Evolutionary conservation across 1,140 invertebrate species (phyloP).

Genomic region (Bradysia coprophila): DNA sequence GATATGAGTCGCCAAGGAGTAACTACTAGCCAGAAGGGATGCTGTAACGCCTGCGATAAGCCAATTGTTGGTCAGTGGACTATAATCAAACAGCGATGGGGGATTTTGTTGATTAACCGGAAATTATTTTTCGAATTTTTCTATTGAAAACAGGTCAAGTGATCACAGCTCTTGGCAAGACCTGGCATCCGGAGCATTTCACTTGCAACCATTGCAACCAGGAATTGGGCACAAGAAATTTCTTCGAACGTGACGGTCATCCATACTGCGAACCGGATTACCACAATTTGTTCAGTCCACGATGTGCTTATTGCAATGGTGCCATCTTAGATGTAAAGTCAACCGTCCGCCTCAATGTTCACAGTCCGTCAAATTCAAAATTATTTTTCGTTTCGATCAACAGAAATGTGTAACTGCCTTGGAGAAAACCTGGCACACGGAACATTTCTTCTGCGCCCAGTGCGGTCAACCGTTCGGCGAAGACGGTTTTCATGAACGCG

Average conservation of each 20-base stretch:
- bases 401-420: slow-evolving; percentile 98
- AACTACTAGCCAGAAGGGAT: slow-evolving; percentile 92
- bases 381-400: slow-evolving; percentile 18
- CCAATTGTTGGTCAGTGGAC: slow-evolving; percentile 95
- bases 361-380: neutral
- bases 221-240: slow-evolving; percentile 92
- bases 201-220: slow-evolving; percentile 92
- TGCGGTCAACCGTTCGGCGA: slow-evolving; percentile 95
- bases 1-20: slow-evolving; percentile 96
- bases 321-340: slow-evolving; percentile 86
- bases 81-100: no score
- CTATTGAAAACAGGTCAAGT: no score
- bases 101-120: no score
- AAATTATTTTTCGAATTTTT: no score
- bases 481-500: slow-evolving; percentile 88
- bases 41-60: slow-evolving; percentile 94
- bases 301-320: slow-evolving; percentile 96
- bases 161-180: slow-evolving; percentile 83
- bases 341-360: no score
- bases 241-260: slow-evolving; percentile 91
- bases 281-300: slow-evolving; percentile 93
- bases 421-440: slow-evolving; percentile 97
- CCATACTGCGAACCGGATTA: slow-evolving; percentile 98
- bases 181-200: slow-evolving; percentile 99
- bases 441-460: slow-evolving; percentile 98